Base-by-base conservation (phyloP, 2,113 vertebrate species). In the Empidonax traillii region DNA sequence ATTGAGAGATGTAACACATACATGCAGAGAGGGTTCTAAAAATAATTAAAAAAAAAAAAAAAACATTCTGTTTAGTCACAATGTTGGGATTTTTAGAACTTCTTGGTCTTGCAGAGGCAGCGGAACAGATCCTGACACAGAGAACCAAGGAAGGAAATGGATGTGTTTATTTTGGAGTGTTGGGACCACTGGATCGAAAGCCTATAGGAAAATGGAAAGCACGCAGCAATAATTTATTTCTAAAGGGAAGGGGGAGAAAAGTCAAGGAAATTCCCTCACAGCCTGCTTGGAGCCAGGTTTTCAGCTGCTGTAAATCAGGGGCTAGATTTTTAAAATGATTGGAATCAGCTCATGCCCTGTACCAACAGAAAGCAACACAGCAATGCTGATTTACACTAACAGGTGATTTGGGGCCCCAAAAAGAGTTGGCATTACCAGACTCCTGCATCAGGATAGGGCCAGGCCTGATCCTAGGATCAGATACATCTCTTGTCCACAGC, bases 121-220 rank as follows among this genome's bases (percentile, higher is more conserved):
- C 61, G 91, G 74, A 95, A 71, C 58, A 78, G 90, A 93, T 86
- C 63, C 72, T 92, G 93, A 93, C 82, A 67, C 1, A 58, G 41
- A 95, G 59, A 91, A 94, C 78, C 75, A 91, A 89, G 82, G 78
- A 96, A 95, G 94, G 95, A 97, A 96, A 94, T 46, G 63, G 79
- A 95, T 0, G 0, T 96, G 82, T 94, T 96, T 96, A 67, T 80
- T 95, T 95, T 97, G 94, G 94, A 95, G 51, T 85, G 82, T 90
- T 94, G 88, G 67, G 87, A 58, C 89, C 82, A 71, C 7, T 93
- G 82, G 43, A 91, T 86, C 93, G 85, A 96, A 93, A 94, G 85
- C 90, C 74, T 96, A 94, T 90, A 96, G 72, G 90, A 96, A 96
- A 91, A 95, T 96, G 87, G 87, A 96, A 95, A 96, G 85, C 91